phyloP scores from a whole-genome alignment of 1,140 invertebrate genomes.

The Aphelinus certus region DNA sequence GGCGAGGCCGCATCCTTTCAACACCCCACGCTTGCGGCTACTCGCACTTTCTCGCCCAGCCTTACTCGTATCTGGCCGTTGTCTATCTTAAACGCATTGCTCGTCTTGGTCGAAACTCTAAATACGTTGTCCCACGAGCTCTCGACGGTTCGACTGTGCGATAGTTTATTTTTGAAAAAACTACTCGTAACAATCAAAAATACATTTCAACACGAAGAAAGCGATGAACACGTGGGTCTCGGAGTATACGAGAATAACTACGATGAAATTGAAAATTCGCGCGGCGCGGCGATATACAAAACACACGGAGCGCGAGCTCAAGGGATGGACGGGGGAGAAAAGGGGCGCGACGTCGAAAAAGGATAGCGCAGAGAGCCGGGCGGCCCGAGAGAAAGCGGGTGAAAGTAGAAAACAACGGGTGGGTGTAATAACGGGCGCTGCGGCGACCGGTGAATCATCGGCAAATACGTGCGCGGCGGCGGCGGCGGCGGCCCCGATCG shows the following conservation, averaged over 20 bases:
- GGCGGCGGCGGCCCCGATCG: conserved; percentile 22
- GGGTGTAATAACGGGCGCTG: not conserved
- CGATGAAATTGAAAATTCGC: too few relatives aligned
- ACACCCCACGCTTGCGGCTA: conserved; percentile 31
- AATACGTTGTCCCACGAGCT: too few relatives aligned
- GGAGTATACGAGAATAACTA: too few relatives aligned
- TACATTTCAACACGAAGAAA: too few relatives aligned
- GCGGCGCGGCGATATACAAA: not conserved
- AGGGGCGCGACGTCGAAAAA: too few relatives aligned
- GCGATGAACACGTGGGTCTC: too few relatives aligned
- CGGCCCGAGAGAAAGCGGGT: not conserved
- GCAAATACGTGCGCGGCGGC: conserved; percentile 27
- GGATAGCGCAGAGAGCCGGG: too few relatives aligned
- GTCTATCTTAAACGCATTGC: too few relatives aligned
- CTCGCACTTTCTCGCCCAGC: conserved; percentile 23
- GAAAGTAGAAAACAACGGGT: not conserved
- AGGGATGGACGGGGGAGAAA: not conserved
- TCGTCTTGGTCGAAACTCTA: too few relatives aligned
- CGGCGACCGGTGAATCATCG: conserved; percentile 36
- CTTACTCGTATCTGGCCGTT: not conserved
- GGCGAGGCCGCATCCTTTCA: conserved; percentile 43
- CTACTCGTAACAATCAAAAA: too few relatives aligned
- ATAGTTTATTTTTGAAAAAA: too few relatives aligned
- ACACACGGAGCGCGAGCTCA: not conserved
- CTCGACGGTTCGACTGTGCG: too few relatives aligned